Evolutionary conservation across 92 coral and sea anemone species (phyloP).

Genomic region (Epizoanthus ramosus): DNA sequence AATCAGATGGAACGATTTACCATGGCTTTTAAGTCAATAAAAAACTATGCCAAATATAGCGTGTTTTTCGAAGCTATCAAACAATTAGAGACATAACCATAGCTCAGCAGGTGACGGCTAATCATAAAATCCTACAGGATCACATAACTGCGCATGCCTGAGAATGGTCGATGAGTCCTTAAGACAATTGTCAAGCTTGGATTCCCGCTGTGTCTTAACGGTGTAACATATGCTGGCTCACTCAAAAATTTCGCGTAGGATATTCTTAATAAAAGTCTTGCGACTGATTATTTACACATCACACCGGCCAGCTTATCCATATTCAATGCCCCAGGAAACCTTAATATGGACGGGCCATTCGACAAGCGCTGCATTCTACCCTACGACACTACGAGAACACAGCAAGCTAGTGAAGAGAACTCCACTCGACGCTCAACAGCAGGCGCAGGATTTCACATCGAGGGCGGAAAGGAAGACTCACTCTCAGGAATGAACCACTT

Average conservation of each 20-base stretch:
- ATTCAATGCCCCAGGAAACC: slow-evolving; percentile 72
- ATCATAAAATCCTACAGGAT: slow-evolving; percentile 92
- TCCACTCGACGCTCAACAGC: slow-evolving; percentile 59
- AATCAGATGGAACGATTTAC: slow-evolving; percentile 51
- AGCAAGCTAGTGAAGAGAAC: slow-evolving; percentile 70
- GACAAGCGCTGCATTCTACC: slow-evolving; percentile 80
- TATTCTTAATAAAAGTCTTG: slow-evolving; percentile 84
- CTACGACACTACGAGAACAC: slow-evolving; percentile 69
- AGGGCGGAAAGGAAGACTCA: slow-evolving; percentile 68
- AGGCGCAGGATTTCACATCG: slow-evolving; percentile 64
- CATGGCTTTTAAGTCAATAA: slow-evolving; percentile 70
- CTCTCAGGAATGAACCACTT: slow-evolving; percentile 89
- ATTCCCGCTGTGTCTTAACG: slow-evolving; percentile 91
- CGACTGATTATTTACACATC: slow-evolving; percentile 81
- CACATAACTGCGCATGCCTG: slow-evolving; percentile 83
- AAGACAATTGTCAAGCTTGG: slow-evolving; percentile 79
- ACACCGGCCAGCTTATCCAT: slow-evolving; percentile 76
- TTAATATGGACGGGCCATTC: slow-evolving; percentile 81
- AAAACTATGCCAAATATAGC: slow-evolving; percentile 89
- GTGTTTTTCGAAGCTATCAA: slow-evolving; percentile 98
- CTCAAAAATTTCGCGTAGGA: slow-evolving; percentile 85
- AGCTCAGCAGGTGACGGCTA: slow-evolving; percentile 89
- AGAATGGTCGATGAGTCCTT: slow-evolving; percentile 54
- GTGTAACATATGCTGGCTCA: slow-evolving; percentile 95
- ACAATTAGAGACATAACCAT: slow-evolving; percentile 96